A percentile compares a stretch with the other conserved stretches of the same genome.
Evolutionary conservation across 1,140 invertebrate genomes (phyloP).

Genomic region (Chrysomallon squamiferum): DNA sequence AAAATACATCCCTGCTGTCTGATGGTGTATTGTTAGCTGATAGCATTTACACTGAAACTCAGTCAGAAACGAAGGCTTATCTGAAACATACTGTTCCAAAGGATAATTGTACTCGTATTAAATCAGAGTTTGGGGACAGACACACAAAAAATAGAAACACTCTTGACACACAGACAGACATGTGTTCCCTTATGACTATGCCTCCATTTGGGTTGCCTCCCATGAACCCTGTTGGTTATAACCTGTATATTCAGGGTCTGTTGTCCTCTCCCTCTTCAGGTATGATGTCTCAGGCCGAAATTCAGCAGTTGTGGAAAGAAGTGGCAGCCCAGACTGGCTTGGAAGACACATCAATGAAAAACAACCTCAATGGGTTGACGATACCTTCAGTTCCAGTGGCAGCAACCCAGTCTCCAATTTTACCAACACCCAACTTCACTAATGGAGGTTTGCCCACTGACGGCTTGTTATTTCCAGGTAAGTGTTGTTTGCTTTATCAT

Average conservation of each 20-base stretch:
- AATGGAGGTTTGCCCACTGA: conserved; percentile 16
- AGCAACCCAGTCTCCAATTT: conserved; percentile 10
- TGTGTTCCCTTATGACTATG: too few species aligned
- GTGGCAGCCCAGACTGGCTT: conserved; percentile 45
- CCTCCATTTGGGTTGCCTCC: too few species aligned
- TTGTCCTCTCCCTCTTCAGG: conserved; percentile 27
- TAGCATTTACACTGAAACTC: too few species aligned
- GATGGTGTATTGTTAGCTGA: too few species aligned
- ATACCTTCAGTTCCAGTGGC: conserved; percentile 16
- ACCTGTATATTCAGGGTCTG: background rate
- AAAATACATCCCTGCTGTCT: too few species aligned
- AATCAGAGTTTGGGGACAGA: too few species aligned
- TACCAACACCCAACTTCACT: conserved; percentile 15
- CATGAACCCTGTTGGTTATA: background rate
- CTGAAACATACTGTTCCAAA: too few species aligned
- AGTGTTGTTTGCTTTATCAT: background rate
- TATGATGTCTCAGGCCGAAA: conserved; percentile 59
- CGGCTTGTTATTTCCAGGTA: conserved; percentile 29
- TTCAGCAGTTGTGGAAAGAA: conserved; percentile 65
- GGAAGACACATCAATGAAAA: conserved; percentile 37
- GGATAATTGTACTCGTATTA: too few species aligned
- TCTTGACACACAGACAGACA: too few species aligned
- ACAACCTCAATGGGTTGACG: conserved; percentile 43
- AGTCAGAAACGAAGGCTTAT: too few species aligned
- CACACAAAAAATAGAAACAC: too few species aligned